These are phyloP conservation scores for Oreonectes daqikongensis DNA, from an alignment of 2,797 vertebrate species.

Conservation along the genomic window DNA sequence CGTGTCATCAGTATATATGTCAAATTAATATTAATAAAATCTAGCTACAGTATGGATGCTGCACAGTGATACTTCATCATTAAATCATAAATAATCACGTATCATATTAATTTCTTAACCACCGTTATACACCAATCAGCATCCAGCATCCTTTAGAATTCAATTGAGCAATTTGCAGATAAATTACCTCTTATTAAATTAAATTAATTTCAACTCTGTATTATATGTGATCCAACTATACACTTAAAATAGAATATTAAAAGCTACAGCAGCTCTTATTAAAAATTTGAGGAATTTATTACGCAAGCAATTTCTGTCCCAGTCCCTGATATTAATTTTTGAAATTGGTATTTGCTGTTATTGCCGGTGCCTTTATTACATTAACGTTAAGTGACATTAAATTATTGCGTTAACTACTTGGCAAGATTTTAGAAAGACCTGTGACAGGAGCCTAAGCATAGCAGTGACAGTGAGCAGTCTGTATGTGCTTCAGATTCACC, in stretches of 20 bases:
- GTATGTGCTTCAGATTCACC: not conserved
- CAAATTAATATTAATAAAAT: too few relatives aligned
- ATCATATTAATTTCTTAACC: not conserved
- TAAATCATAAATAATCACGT: too few relatives aligned
- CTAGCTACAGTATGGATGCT: too few relatives aligned
- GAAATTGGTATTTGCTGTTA: not conserved
- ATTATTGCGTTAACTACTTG: slow-evolving; percentile 1
- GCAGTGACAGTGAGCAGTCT: not conserved
- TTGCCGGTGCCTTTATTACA: not conserved
- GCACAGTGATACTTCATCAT: too few relatives aligned
- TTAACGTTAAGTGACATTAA: not conserved
- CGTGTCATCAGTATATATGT: too few relatives aligned
- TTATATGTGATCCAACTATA: not conserved
- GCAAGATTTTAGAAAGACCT: not conserved
- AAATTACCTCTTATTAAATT: not conserved
- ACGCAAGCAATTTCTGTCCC: not conserved
- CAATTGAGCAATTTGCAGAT: not conserved
- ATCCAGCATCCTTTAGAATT: not conserved
- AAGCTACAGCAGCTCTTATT: not conserved
- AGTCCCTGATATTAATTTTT: not conserved
- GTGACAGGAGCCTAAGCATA: not conserved
- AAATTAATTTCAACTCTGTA: not conserved
- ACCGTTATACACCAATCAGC: not conserved
- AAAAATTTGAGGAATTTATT: not conserved
- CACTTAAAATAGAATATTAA: not conserved